These are phyloP conservation scores for Fregata magnificens DNA, from an alignment of 2,113 vertebrate species.

Conservation along the genomic window DNA sequence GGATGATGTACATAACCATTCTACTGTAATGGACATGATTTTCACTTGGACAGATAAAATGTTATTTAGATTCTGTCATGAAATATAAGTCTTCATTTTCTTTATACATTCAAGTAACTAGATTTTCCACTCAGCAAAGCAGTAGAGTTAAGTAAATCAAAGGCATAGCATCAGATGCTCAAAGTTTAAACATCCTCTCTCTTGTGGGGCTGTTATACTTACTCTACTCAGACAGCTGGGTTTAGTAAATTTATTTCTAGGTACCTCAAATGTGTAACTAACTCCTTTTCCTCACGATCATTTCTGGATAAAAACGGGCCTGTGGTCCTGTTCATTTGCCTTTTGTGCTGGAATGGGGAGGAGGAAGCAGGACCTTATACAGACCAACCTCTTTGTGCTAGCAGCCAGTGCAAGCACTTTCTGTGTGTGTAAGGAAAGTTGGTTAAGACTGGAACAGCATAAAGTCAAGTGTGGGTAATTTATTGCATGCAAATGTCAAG, in stretches of 20 bases:
- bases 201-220: not conserved
- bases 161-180: not conserved
- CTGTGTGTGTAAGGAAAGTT: not conserved
- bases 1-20: constrained; percentile 55
- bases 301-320: not conserved
- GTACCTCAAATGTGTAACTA: not conserved
- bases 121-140: constrained; percentile 65
- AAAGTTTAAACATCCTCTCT: constrained; percentile 2
- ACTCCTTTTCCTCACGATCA: not conserved
- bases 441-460: not conserved
- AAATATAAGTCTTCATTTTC: constrained; percentile 56
- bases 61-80: constrained; percentile 65
- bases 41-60: constrained; percentile 56
- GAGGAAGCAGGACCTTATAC: not conserved
- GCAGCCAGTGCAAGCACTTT: not conserved
- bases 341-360: not conserved
- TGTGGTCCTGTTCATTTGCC: not conserved
- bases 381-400: not conserved
- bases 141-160: not conserved
- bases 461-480: not conserved
- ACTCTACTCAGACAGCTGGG: not conserved
- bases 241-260: not conserved
- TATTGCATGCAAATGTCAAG: not conserved
- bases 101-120: constrained; percentile 26
- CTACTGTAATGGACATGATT: constrained; percentile 55